These are phyloP conservation scores for Dolichallabes microphthalmus DNA, from an alignment of 2,113 vertebrate species.

Conservation along the genomic window DNA sequence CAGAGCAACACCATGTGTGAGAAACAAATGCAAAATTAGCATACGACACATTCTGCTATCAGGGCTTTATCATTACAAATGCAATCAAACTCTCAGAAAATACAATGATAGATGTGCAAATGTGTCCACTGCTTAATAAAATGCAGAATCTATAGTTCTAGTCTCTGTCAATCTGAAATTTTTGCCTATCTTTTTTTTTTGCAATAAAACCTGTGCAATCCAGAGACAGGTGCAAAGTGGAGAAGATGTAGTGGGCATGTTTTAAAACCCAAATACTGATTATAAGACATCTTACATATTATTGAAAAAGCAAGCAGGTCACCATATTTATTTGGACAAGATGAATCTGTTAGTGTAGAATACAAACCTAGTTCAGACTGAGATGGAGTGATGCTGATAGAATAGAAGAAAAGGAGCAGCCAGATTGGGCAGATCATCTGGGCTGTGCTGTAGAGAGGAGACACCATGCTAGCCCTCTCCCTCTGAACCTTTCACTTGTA, in stretches of 20 bases:
- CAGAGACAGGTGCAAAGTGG: neutral
- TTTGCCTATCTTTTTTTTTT: neutral
- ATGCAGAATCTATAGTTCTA: neutral
- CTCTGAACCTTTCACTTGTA: conserved; percentile 30
- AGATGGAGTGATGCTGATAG: conserved; percentile 41
- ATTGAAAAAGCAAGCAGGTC: neutral
- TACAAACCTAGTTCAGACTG: conserved; percentile 66
- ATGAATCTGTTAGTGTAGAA: neutral
- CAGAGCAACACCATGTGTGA: conserved; percentile 49
- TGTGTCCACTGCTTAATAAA: neutral
- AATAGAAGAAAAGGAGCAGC: conserved; percentile 60
- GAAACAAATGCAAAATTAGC: conserved; percentile 55
- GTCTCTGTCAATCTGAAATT: neutral
- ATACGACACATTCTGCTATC: conserved; percentile 45
- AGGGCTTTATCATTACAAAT: conserved; percentile 31
- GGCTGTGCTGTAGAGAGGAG: conserved; percentile 49
- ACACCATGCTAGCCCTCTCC: conserved; percentile 61
- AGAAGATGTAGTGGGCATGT: neutral
- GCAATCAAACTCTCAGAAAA: conserved; percentile 20
- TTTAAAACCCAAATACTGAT: neutral
- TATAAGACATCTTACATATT: neutral
- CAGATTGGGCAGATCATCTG: conserved; percentile 63
- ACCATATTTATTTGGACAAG: neutral
- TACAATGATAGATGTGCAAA: conserved; percentile 1
- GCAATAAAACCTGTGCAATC: neutral